phyloP scores from a whole-genome alignment of 1,140 invertebrate genomes.

The Drosophila arawakana region DNA sequence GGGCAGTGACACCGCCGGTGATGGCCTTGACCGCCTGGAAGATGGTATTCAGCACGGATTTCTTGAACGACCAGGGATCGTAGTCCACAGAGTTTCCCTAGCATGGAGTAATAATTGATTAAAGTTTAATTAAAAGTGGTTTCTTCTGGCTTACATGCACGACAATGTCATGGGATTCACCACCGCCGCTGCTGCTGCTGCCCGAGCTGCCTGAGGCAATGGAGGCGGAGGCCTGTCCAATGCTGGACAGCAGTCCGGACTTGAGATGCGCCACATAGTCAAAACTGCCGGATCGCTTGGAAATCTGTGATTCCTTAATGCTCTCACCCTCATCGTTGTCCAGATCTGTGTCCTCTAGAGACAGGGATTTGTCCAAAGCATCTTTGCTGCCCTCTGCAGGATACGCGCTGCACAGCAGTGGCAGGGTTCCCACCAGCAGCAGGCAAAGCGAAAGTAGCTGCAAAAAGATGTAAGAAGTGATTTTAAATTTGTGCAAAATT shows the following conservation, averaged over 20 bases:
- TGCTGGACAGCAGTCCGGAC: constrained; percentile 86
- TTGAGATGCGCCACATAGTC: constrained; percentile 85
- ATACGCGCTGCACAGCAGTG: constrained; percentile 63
- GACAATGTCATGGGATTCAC: constrained; percentile 80
- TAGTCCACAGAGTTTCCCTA: constrained; percentile 86
- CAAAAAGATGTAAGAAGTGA: not conserved
- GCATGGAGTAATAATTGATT: not conserved
- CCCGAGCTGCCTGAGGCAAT: constrained; percentile 86
- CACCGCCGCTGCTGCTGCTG: constrained; percentile 85
- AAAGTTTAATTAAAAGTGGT: not conserved
- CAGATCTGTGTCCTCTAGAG: constrained; percentile 73
- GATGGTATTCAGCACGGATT: constrained; percentile 91
- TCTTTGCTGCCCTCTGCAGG: constrained; percentile 44
- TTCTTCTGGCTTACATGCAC: constrained; percentile 78
- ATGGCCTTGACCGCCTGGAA: constrained; percentile 94
- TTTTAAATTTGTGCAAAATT: not conserved
- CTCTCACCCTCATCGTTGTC: constrained; percentile 78
- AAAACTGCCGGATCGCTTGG: constrained; percentile 84
- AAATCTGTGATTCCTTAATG: constrained; percentile 73
- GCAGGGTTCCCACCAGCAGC: constrained; percentile 58
- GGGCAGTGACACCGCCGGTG: constrained; percentile 91
- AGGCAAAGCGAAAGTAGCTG: constrained; percentile 54
- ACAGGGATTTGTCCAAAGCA: constrained; percentile 68
- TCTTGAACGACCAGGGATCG: constrained; percentile 91
- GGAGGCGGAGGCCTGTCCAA: constrained; percentile 86